Evolutionary conservation across 2,797 vertebrate species (phyloP).

Genomic region (Spinus pinus): DNA sequence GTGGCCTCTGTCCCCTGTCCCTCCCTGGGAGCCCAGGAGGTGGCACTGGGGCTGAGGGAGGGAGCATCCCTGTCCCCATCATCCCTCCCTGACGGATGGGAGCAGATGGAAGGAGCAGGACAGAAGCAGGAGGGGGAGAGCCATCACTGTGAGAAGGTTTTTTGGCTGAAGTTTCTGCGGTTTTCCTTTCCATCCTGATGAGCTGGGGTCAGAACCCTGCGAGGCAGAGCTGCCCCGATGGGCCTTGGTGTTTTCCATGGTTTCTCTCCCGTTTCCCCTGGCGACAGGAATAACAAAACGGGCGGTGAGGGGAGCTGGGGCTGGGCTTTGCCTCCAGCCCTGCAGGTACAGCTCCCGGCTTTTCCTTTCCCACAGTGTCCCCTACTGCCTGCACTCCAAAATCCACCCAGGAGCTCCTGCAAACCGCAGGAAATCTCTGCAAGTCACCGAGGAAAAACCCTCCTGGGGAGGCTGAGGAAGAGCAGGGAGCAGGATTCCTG

Average conservation of each 20-base stretch:
- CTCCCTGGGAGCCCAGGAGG: background rate
- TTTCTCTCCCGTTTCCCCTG: background rate
- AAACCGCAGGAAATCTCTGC: background rate
- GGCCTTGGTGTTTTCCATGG: background rate
- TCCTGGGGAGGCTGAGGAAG: background rate
- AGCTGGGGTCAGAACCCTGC: background rate
- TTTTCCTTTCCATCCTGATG: background rate
- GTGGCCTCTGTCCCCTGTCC: background rate
- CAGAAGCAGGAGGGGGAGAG: background rate
- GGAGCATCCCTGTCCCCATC: background rate
- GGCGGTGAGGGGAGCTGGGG: background rate
- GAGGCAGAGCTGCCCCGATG: background rate
- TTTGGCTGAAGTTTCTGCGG: background rate
- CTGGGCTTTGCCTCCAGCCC: background rate
- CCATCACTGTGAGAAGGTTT: background rate
- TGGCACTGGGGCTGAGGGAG: accelerated
- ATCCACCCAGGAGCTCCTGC: background rate
- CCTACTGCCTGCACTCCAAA: conserved; percentile 57
- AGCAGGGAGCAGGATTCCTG: background rate
- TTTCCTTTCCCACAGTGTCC: conserved; percentile 67
- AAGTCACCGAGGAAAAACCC: background rate
- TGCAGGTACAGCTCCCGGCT: conserved; percentile 29
- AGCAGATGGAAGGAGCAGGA: background rate
- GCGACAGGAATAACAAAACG: conserved; percentile 27
- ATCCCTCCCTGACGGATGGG: background rate